Evolutionary conservation across 2,113 vertebrate genomes (phyloP).

Genomic region (Proteles cristata): DNA sequence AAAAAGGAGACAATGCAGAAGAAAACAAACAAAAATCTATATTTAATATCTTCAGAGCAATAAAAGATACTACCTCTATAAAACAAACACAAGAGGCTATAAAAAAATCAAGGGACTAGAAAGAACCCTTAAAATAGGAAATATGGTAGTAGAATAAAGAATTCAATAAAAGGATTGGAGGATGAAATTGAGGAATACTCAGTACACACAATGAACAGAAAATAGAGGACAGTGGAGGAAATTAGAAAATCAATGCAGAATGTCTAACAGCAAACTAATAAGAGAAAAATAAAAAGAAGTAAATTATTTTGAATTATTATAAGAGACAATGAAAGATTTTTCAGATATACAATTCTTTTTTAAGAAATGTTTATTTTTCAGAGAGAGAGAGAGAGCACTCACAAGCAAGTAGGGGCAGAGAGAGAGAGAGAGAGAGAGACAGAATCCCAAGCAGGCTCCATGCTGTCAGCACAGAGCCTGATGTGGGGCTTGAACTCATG

Average conservation of each 20-base stretch:
- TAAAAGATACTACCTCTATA: constrained; percentile 71
- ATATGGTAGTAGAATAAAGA: constrained; percentile 42
- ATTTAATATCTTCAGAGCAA: constrained; percentile 75
- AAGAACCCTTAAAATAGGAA: constrained; percentile 64
- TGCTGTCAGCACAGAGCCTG: too few relatives aligned
- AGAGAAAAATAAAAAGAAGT: background rate
- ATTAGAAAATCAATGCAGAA: constrained; percentile 12
- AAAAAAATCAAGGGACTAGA: constrained; percentile 62
- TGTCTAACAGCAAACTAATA: background rate
- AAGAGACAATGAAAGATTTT: background rate
- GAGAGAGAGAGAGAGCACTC: too few relatives aligned
- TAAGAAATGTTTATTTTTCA: too few relatives aligned
- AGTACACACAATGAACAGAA: constrained; percentile 45
- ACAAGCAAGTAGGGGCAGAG: too few relatives aligned
- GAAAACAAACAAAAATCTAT: constrained; percentile 76
- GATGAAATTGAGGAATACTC: constrained; percentile 22
- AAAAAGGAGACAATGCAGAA: constrained; percentile 64
- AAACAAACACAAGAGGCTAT: constrained; percentile 63
- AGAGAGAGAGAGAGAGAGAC: too few relatives aligned
- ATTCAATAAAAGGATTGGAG: constrained; percentile 43
- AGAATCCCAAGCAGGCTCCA: too few relatives aligned
- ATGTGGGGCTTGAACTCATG: too few relatives aligned
- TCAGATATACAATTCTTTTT: background rate
- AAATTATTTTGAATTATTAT: background rate
- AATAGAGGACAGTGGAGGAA: background rate